Conservation (phyloP, 2,888 invertebrate genomes). For the Entomobrya proxima region DNA sequence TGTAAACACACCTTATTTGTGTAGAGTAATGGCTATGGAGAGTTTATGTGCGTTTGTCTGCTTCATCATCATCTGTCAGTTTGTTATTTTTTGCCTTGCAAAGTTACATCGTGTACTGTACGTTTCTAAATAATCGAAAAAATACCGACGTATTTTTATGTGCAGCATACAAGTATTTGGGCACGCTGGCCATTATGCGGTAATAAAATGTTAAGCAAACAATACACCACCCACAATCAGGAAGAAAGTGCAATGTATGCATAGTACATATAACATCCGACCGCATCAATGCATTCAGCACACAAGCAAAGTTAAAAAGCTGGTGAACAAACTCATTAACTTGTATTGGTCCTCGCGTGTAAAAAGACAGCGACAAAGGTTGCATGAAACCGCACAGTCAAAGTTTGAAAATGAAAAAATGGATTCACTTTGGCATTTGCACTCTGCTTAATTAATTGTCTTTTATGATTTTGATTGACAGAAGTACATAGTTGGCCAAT, state of each 20-base stretch:
- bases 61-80: conserved; percentile 13
- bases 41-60: not conserved
- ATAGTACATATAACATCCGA: too few species aligned
- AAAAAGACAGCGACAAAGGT: not conserved
- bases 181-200: conserved; percentile 20
- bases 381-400: not conserved
- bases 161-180: not conserved
- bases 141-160: not conserved
- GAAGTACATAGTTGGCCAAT: not conserved
- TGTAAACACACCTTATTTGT: conserved; percentile 53
- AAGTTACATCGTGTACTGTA: not conserved
- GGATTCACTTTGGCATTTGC: conserved; percentile 40
- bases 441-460: conserved; percentile 42
- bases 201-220: conserved; percentile 42
- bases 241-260: not conserved
- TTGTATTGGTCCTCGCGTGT: not conserved
- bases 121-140: not conserved
- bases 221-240: conserved; percentile 53
- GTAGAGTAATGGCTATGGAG: not conserved
- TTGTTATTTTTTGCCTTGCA: not conserved
- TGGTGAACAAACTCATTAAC: not conserved
- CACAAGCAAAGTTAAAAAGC: not conserved
- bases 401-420: not conserved
- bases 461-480: conserved; percentile 12
- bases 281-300: too few species aligned